Percentiles rank a stretch among this genome's conserved stretches.
Evolutionary conservation across 1,140 invertebrate species (phyloP).

Genomic region (Drepana arcuata): DNA sequence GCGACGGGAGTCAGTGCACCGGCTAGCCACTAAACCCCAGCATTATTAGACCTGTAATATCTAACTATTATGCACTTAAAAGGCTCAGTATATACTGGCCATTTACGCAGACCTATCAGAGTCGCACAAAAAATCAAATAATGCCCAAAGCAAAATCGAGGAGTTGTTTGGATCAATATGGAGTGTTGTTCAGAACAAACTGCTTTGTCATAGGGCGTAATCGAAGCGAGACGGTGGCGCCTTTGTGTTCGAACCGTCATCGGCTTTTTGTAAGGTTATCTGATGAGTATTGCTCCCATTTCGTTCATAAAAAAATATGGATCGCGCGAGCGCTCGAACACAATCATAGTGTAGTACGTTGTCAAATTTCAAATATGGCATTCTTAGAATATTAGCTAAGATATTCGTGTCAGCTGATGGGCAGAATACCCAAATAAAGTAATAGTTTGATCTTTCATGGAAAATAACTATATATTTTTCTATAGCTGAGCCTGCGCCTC

Average conservation of each 20-base stretch:
- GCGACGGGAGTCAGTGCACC: slow-evolving; percentile 38
- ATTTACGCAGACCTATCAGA: slow-evolving; percentile 17
- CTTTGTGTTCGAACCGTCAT: slow-evolving; percentile 54
- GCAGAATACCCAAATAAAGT: no score
- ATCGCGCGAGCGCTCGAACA: no score
- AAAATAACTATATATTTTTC: no score
- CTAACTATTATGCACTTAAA: slow-evolving; percentile 1
- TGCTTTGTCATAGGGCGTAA: slow-evolving; percentile 68
- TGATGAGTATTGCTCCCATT: slow-evolving; percentile 68
- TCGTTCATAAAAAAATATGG: slow-evolving; percentile 54
- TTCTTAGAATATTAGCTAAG: no score
- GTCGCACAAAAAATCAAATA: slow-evolving; percentile 61
- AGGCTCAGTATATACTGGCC: slow-evolving; percentile 19
- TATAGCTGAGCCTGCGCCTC: no score
- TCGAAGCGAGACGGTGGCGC: slow-evolving; percentile 61
- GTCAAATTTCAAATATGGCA: no score
- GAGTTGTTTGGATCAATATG: slow-evolving; percentile 68
- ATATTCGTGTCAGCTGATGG: no score
- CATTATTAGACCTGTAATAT: slow-evolving; percentile 10
- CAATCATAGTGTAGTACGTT: no score
- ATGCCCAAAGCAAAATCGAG: slow-evolving; percentile 59
- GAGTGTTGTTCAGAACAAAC: slow-evolving; percentile 59
- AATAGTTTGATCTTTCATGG: no score
- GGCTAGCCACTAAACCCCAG: slow-evolving; percentile 25
- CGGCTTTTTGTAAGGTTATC: slow-evolving; percentile 63